Evolutionary conservation across 1,140 invertebrate species (phyloP).

Genomic region (Drosophila littoralis): DNA sequence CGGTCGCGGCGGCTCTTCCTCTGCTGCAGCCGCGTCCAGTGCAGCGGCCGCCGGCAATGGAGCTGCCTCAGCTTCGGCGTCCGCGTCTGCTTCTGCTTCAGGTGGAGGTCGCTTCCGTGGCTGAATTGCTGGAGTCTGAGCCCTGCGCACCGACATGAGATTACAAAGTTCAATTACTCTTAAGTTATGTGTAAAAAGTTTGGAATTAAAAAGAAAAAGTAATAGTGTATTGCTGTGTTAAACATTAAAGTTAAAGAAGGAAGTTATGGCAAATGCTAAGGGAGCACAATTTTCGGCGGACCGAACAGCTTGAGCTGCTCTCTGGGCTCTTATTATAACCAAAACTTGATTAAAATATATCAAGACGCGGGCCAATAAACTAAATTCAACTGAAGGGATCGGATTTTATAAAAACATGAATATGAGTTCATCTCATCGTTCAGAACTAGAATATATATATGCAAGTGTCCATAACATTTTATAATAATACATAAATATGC

Average conservation of each 20-base stretch:
- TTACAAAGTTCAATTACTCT: background rate
- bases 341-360: no score
- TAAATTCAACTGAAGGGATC: background rate
- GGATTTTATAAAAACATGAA: background rate
- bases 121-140: conserved; percentile 2
- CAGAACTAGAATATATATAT: background rate
- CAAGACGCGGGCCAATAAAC: background rate
- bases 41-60: background rate
- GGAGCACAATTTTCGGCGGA: no score
- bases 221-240: background rate
- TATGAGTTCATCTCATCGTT: background rate
- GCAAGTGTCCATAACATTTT: background rate
- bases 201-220: background rate
- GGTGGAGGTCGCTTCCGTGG: conserved; percentile 33
- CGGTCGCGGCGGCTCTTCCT: conserved; percentile 10
- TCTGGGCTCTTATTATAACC: no score
- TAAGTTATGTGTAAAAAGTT: conserved; percentile 15
- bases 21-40: background rate
- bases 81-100: background rate
- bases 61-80: background rate
- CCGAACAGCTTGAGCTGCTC: no score
- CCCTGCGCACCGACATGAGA: conserved; percentile 8
- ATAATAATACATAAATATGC: background rate
- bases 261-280: no score
- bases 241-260: background rate